Conservation (phyloP, 2,888 invertebrate species). For the Tachina grossa region DNA sequence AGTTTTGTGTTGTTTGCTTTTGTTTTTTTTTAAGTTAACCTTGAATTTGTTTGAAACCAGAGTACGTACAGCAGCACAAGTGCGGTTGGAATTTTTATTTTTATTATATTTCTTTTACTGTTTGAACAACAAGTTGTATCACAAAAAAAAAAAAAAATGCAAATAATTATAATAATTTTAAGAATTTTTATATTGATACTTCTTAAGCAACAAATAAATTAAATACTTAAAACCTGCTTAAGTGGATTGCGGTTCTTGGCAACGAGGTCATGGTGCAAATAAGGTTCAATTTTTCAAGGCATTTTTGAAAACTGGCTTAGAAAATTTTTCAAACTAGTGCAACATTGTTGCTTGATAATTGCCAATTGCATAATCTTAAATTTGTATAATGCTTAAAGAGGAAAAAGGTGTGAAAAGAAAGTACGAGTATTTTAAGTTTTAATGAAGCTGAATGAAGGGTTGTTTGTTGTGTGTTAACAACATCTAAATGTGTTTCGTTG, state of each 20-base stretch:
- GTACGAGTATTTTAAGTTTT: too few species aligned
- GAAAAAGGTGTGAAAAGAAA: too few species aligned
- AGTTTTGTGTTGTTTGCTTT: constrained; percentile 28
- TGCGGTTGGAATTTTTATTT: constrained; percentile 53
- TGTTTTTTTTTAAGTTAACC: constrained; percentile 25
- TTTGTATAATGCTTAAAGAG: too few species aligned
- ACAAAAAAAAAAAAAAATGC: constrained; percentile 5
- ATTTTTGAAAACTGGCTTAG: constrained; percentile 8
- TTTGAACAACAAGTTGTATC: constrained; percentile 38
- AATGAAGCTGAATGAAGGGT: too few species aligned
- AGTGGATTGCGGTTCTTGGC: constrained; percentile 43
- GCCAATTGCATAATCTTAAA: too few species aligned
- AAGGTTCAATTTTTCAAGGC: constrained; percentile 42
- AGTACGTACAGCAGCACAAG: constrained; percentile 49
- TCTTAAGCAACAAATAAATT: neutral
- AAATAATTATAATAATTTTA: constrained; percentile 65
- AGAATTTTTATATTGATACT: constrained; percentile 54
- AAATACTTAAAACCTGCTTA: constrained; percentile 4
- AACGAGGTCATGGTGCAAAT: constrained; percentile 50
- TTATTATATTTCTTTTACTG: constrained; percentile 39
- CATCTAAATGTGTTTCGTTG: too few species aligned
- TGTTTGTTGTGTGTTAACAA: too few species aligned
- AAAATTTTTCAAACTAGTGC: neutral
- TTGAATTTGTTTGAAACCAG: constrained; percentile 41
- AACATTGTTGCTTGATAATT: too few species aligned